phyloP scores from a whole-genome alignment of 2,888 invertebrate species.

The Chromoteleia sp. region DNA sequence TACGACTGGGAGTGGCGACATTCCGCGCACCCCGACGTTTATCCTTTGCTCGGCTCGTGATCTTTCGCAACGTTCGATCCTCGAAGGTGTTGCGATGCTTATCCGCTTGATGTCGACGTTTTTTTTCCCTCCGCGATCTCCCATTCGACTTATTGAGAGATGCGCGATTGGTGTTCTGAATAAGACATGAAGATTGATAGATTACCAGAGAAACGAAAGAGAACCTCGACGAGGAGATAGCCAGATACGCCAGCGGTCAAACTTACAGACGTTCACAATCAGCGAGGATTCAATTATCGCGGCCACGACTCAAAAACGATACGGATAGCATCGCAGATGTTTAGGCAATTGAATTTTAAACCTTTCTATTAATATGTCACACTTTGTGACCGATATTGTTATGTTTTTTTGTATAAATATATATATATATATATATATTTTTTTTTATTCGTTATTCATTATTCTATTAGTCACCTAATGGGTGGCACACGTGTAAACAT shows the following conservation, averaged over 20 bases:
- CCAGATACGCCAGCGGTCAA: constrained; percentile 38
- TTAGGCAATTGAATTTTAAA: not conserved
- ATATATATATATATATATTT: no score
- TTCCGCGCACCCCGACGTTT: constrained; percentile 52
- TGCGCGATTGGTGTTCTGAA: constrained; percentile 58
- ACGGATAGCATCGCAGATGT: constrained; percentile 19
- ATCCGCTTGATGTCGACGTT: constrained; percentile 52
- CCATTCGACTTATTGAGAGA: constrained; percentile 60
- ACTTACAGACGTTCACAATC: constrained; percentile 34
- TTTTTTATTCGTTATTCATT: not conserved
- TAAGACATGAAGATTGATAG: constrained; percentile 67
- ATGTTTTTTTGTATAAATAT: no score
- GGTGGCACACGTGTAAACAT: not conserved
- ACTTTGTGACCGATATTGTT: no score
- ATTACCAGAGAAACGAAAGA: constrained; percentile 49
- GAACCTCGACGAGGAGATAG: constrained; percentile 18
- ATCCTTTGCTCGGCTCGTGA: constrained; percentile 50
- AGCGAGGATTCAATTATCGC: constrained; percentile 49
- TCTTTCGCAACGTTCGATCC: constrained; percentile 61
- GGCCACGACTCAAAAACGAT: constrained; percentile 13
- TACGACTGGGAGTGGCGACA: constrained; percentile 64
- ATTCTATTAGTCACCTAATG: not conserved
- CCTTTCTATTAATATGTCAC: not conserved
- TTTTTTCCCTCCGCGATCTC: constrained; percentile 31
- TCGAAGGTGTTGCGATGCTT: constrained; percentile 64